Percentiles rank a stretch among this genome's conserved stretches.
Evolutionary conservation across 2,113 vertebrate species (phyloP).

Genomic region (Monopterus albus): DNA sequence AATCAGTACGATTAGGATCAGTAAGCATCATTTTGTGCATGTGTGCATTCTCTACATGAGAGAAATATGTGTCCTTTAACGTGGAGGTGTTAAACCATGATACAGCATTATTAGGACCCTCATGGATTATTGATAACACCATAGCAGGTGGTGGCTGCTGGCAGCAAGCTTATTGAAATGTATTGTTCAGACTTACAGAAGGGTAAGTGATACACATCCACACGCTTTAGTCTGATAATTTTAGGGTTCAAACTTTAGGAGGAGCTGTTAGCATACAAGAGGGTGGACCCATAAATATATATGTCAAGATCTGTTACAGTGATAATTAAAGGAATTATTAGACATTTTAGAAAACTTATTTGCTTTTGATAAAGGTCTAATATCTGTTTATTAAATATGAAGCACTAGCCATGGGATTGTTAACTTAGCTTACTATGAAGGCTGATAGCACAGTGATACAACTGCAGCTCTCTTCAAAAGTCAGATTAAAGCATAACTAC

Average conservation of each 20-base stretch:
- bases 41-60: neutral
- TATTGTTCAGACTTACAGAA: slow-evolving; percentile 32
- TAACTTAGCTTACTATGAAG: no score
- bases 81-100: slow-evolving; percentile 55
- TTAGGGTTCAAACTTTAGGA: neutral
- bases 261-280: neutral
- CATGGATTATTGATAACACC: slow-evolving; percentile 68
- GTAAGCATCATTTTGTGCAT: slow-evolving; percentile 39
- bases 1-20: slow-evolving; percentile 65
- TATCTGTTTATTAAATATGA: no score
- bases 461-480: no score
- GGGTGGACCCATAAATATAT: neutral
- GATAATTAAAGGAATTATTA: neutral
- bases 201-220: slow-evolving; percentile 3
- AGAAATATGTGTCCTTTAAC: slow-evolving; percentile 47
- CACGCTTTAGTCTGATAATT: slow-evolving; percentile 1
- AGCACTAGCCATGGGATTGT: no score
- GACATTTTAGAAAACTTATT: no score
- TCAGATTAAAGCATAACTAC: no score
- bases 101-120: slow-evolving; percentile 52
- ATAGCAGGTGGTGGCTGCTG: slow-evolving; percentile 52
- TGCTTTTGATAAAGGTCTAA: no score
- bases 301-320: neutral
- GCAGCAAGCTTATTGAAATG: slow-evolving; percentile 40
- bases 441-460: no score